Base-by-base conservation (phyloP, 2,797 vertebrate species). In the Knipowitschia caucasica region DNA sequence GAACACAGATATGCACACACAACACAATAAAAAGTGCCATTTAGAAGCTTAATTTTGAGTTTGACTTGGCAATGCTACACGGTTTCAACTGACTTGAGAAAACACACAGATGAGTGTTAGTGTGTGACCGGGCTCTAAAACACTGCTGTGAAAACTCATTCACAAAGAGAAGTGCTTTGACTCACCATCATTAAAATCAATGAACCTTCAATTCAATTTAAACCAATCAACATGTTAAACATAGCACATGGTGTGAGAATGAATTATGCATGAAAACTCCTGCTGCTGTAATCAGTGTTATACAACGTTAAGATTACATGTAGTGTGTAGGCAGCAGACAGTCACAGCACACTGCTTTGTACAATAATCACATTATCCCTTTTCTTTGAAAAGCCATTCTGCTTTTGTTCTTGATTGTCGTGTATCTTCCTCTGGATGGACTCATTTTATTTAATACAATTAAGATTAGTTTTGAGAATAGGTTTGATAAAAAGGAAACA, bases 61-160 rank as follows among this genome's bases (percentile, higher is more conserved):
- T 44, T 7, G 17, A 26, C 53, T 59, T 58, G 46, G 50, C 53
- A 42, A 50, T 71, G 62, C 54, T 53, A 21, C 56, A 36, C 25
- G 51, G 57, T 64, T 67, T 64, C 46, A 49, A 51, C 49, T 50
- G 35, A 57, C 34, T 15, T 35, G 38, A 57, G 56, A 65, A 59
- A 69, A 27, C 14, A 57, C 59, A 60, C 53, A 58, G 53, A 61
- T 17, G 58, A 69, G 49, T 23, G 58, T 53, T 59, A 59, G 68
- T 76, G 65, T 56, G 61, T 61, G 64, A 50, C 59, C 30, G 39
- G 4, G 21, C 55, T 71, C 73, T 61, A 12, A 38, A 30, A 43
- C 46, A 57, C 34, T 33, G 1, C 30, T n/a, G 58, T 49, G 23
- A 66, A 39, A 35, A 26, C 40, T 53, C 1, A 1, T 10, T 15